These are phyloP conservation scores for Aplochiton taeniatus DNA, from an alignment of 2,797 vertebrate genomes.

Conservation along the genomic window DNA sequence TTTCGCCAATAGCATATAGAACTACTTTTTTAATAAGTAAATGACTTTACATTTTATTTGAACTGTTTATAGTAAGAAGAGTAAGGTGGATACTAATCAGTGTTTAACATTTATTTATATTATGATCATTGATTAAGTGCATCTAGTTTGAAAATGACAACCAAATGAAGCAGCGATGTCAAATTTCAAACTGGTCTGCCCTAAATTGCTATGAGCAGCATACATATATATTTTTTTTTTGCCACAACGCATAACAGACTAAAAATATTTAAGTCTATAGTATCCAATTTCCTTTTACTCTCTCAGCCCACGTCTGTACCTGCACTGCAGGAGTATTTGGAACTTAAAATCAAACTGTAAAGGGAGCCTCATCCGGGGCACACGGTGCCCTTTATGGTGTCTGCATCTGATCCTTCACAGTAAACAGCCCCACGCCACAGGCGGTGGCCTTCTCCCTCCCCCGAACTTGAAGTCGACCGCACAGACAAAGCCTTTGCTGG, in stretches of 20 bases:
- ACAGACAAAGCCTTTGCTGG: conserved; percentile 68
- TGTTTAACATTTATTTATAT: too few relatives aligned
- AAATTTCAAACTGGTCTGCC: too few relatives aligned
- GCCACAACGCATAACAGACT: too few relatives aligned
- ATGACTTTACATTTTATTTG: too few relatives aligned
- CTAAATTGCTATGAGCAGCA: too few relatives aligned
- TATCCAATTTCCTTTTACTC: conserved; percentile 43
- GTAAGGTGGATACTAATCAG: too few relatives aligned
- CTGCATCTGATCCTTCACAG: conserved; percentile 45
- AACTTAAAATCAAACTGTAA: conserved; percentile 58
- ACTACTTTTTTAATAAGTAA: not conserved
- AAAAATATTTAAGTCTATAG: conserved; percentile 41
- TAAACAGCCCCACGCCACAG: conserved; percentile 32
- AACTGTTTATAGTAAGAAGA: too few relatives aligned
- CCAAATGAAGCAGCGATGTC: too few relatives aligned
- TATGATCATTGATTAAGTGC: too few relatives aligned
- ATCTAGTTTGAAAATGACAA: too few relatives aligned
- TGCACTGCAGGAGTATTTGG: not conserved
- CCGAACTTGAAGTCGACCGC: conserved; percentile 83
- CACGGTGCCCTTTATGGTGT: conserved; percentile 46
- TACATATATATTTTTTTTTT: too few relatives aligned
- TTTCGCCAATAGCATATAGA: not conserved
- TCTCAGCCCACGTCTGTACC: not conserved
- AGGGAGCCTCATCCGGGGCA: conserved; percentile 70
- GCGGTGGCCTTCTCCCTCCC: conserved; percentile 63